Base-by-base conservation (phyloP, 2,797 vertebrate genomes). In the Carduelis carduelis region DNA sequence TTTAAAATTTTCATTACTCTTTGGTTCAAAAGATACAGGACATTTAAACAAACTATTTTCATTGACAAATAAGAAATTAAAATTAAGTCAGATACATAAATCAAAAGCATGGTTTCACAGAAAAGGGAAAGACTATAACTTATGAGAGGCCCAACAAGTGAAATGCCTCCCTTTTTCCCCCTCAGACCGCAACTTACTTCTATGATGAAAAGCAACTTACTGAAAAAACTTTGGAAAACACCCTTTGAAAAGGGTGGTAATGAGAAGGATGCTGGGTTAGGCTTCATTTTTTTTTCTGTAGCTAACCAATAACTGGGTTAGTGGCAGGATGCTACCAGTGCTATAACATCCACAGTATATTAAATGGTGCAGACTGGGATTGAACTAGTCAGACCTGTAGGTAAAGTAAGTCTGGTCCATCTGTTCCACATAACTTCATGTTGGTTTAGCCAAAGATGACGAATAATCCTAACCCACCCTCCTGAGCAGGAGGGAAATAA, bases 401-500 rank as follows among this genome's bases (percentile, higher is more conserved):
- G 39, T 78, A 71, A 76, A 78, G 14, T 34, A 69, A 80, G 13
- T 35, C 50, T 75, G 35, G 46, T 85, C 84, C 95, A 92, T 91
- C 87, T 95, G 84, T 92, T 94, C 79, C 46, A 46, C 44, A 85
- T 77, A 94, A 83, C 44, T 57, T 63, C 0, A 1, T 17, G 27
- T 14, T 1, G 0, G 22, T 68, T 84, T 74, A 95, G 92, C 90
- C 94, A 95, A 96, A 95, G 68, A 95, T 89, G 75, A 96, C 0
- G 2, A 89, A 75, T 78, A 84, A 85, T 68, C 26, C 28, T 63
- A 88, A 87, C 69, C 78, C 92, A 47, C 70, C 82, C 90, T 89
- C 89, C 61, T 81, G 87, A 96, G 87, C 69, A 94, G 83, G 63
- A 89, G 69, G 79, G 72, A 93, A 89, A 60, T 44, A 44, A 92